A percentile compares a stretch with the other conserved stretches of the same genome.
Conservation (phyloP, 2,888 invertebrate species). For the Acleris cristana region DNA sequence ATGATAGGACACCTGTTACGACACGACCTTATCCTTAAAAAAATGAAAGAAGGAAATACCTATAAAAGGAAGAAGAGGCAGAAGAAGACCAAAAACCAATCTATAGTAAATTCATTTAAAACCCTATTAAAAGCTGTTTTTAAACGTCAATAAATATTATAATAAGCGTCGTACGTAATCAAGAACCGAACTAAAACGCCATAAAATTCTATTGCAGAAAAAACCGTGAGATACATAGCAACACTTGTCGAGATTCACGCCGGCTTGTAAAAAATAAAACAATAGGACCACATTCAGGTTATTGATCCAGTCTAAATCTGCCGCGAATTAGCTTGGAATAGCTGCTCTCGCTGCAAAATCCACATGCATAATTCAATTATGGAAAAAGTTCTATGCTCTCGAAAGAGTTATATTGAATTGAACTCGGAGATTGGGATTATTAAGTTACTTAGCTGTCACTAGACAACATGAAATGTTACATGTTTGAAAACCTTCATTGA, state of each 20-base stretch:
- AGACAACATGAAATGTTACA: too few species aligned
- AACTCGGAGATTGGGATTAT: too few species aligned
- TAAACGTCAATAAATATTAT: neutral
- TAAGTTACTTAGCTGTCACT: too few species aligned
- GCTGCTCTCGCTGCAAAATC: slow-evolving; percentile 37
- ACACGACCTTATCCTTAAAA: too few species aligned
- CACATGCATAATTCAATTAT: slow-evolving; percentile 21
- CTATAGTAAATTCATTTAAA: too few species aligned
- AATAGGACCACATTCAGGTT: slow-evolving; percentile 61
- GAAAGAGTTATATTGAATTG: neutral
- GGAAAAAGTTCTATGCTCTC: slow-evolving; percentile 9
- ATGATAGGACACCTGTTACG: too few species aligned
- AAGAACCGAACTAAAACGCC: neutral
- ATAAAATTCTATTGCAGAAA: slow-evolving; percentile 12
- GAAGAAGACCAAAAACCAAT: too few species aligned
- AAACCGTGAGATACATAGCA: slow-evolving; percentile 26
- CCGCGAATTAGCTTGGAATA: slow-evolving; percentile 66
- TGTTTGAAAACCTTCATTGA: too few species aligned
- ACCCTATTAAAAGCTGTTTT: too few species aligned
- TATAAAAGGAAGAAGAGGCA: too few species aligned
- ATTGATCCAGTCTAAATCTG: slow-evolving; percentile 70
- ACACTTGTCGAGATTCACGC: slow-evolving; percentile 19
- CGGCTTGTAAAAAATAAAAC: slow-evolving; percentile 51
- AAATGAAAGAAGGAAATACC: too few species aligned
- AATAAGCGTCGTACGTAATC: neutral